Evolutionary conservation across 2,113 vertebrate genomes (phyloP), one percentile per base, ranked within the genome.

Genomic region (Irena cyanogastra): DNA sequence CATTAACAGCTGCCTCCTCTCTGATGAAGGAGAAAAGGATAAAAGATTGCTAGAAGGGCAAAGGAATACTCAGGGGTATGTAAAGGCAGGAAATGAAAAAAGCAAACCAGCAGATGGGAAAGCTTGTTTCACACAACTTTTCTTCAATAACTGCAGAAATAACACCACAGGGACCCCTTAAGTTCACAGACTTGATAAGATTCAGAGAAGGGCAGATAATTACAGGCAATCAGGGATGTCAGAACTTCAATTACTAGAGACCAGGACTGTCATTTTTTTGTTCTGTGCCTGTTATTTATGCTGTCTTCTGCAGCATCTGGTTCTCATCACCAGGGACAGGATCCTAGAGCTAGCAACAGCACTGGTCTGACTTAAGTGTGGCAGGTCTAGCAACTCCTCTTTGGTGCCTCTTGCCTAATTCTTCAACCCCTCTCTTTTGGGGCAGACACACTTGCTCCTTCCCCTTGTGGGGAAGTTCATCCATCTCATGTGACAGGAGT

Each of bases 251-350:
- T 79, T 89, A 83, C 63, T 30, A 17, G 59, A 88, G 63, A 91
- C 47, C 71, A 83, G 39, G 52, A 78, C 57, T 54, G 65, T 83
- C 78, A 85, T 26, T 88, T 66, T 85, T 83, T 56, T 77, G 39
- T 72, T 91, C 66, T 91, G 63, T 93, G 66, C 27, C 5, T 7
- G 27, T 94, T 69, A 90, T 47, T 95, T 80, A 88, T 54, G 47
- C 27, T 63, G 64, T 30, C 59, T 85, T 90, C 75, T 80, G 63
- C 39, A 85, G 66, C 84, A 95, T 76, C 87, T 96, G 96, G 50
- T 64, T 95, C 85, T 86, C 59, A 63, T 94, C 82, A 80, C 8
- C 3, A 44, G 2, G 41, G 56, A 77, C 24, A 81, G 59, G 69
- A 85, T 71, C 44, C 49, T 61, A 84, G 24, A 76, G 8, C 45